phyloP scores from a whole-genome alignment of 2,797 vertebrate species.

The Dendrocincla tyrannina region DNA sequence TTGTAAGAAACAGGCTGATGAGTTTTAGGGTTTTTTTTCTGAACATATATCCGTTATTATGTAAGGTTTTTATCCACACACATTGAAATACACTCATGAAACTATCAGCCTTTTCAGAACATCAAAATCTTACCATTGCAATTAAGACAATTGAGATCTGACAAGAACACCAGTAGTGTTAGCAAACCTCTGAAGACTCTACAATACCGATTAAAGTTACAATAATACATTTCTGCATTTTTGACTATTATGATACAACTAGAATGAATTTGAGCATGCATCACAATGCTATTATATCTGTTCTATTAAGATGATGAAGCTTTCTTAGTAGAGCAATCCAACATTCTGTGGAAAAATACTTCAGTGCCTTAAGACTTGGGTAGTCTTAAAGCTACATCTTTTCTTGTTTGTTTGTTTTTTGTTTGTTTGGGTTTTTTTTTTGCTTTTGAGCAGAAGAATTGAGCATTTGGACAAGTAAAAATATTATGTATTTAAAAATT shows the following conservation, averaged over 20 bases:
- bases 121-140: not conserved
- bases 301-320: not conserved
- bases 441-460: not conserved
- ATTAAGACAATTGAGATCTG: not conserved
- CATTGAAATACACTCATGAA: not conserved
- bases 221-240: not conserved
- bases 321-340: not conserved
- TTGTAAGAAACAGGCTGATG: not conserved
- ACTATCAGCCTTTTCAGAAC: not conserved
- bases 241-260: not conserved
- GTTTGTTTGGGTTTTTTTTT: not conserved
- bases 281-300: not conserved
- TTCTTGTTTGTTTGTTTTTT: not conserved
- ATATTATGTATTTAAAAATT: not conserved
- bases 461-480: not conserved
- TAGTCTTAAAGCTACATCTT: fast-evolving
- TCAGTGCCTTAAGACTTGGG: not conserved
- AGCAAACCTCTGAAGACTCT: not conserved
- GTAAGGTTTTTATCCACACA: not conserved
- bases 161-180: not conserved
- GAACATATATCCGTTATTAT: not conserved
- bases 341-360: not conserved
- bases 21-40: not conserved
- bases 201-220: not conserved
- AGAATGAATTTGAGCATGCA: not conserved